Conservation (phyloP, 1,140 invertebrate genomes). For the Drosophila obscura region DNA sequence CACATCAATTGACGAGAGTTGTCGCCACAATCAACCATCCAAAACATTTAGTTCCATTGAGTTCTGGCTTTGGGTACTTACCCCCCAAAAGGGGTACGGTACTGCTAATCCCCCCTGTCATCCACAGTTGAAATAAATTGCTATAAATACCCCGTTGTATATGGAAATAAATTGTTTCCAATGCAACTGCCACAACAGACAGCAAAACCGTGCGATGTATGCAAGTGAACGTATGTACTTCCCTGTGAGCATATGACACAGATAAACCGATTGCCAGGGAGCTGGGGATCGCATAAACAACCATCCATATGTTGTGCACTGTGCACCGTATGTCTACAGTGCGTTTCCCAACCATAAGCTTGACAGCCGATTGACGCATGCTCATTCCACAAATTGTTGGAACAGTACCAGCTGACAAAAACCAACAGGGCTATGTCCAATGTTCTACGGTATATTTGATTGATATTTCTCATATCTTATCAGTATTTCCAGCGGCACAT, state of each 20-base stretch:
- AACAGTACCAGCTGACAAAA: too few relatives aligned
- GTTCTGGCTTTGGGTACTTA: neutral
- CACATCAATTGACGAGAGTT: slow-evolving; percentile 46
- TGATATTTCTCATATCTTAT: too few relatives aligned
- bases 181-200: slow-evolving; percentile 62
- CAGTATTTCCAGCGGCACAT: too few relatives aligned
- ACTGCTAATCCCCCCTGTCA: slow-evolving; percentile 30
- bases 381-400: too few relatives aligned
- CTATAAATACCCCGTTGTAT: slow-evolving; percentile 57
- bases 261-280: slow-evolving; percentile 26
- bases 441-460: too few relatives aligned
- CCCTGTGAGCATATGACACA: slow-evolving; percentile 41
- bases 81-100: slow-evolving; percentile 24
- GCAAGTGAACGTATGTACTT: slow-evolving; percentile 69
- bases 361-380: neutral
- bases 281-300: slow-evolving; percentile 33
- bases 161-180: slow-evolving; percentile 79
- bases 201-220: slow-evolving; percentile 56
- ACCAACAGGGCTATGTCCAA: too few relatives aligned
- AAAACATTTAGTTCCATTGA: slow-evolving; percentile 20
- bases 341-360: neutral
- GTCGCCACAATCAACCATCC: slow-evolving; percentile 4
- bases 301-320: slow-evolving; percentile 5
- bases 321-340: neutral
- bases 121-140: slow-evolving; percentile 69